A percentile compares a stretch with the other conserved stretches of the same genome.
phyloP scores from a whole-genome alignment of 2,888 invertebrate genomes.

The Parnassius smintheus region DNA sequence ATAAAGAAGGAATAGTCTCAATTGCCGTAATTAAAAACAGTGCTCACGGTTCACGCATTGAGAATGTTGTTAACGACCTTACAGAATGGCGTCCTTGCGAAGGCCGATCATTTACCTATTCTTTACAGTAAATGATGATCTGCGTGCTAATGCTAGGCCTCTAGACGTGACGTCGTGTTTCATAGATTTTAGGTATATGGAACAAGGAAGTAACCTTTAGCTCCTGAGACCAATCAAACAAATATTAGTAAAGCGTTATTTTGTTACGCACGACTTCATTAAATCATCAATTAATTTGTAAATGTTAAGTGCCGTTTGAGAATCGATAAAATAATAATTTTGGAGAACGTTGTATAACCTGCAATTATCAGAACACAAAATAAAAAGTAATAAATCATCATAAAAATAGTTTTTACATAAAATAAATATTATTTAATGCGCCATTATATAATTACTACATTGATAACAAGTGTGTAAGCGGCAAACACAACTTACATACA shows the following conservation, averaged over 20 bases:
- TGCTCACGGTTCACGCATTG: slow-evolving; percentile 41
- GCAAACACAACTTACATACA: slow-evolving; percentile 1
- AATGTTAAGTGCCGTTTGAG: slow-evolving; percentile 11
- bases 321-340: slow-evolving; percentile 5
- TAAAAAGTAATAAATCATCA: slow-evolving; percentile 3
- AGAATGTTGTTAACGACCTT: slow-evolving; percentile 49
- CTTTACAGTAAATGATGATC: slow-evolving; percentile 47
- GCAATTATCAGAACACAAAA: slow-evolving; percentile 3
- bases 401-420: slow-evolving; percentile 1
- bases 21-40: slow-evolving; percentile 17
- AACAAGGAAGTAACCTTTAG: slow-evolving; percentile 76
- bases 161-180: slow-evolving; percentile 57
- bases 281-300: slow-evolving; percentile 34
- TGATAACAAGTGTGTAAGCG: slow-evolving; percentile 8
- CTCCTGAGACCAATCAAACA: slow-evolving; percentile 67
- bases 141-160: slow-evolving; percentile 48
- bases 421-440: neutral
- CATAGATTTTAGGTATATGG: slow-evolving; percentile 57
- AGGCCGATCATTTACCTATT: slow-evolving; percentile 55
- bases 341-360: slow-evolving; percentile 13
- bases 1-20: slow-evolving; percentile 12
- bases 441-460: slow-evolving; percentile 6
- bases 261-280: slow-evolving; percentile 65
- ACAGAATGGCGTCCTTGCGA: slow-evolving; percentile 64
- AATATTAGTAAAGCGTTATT: slow-evolving; percentile 65